These are phyloP conservation scores for Isoperla grammatica DNA, from an alignment of 2,888 invertebrate species.

Conservation along the genomic window DNA sequence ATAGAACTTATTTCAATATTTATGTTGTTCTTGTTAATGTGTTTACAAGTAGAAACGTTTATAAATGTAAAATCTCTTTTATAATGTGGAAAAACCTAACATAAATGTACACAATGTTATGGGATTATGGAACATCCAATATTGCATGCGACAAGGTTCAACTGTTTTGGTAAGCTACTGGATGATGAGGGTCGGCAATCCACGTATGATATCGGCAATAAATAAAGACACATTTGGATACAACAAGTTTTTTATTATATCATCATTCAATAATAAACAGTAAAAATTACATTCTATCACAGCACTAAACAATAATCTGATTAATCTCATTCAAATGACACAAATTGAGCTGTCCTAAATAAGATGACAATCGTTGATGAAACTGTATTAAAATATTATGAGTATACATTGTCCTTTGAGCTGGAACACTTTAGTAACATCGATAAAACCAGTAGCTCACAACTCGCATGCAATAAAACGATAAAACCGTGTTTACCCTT, in stretches of 20 bases:
- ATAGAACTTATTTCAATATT: no score
- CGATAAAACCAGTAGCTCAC: conserved; percentile 6
- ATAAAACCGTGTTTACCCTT: background rate
- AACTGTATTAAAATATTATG: conserved; percentile 30
- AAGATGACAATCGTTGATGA: conserved; percentile 4
- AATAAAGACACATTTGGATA: background rate
- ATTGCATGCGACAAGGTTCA: no score
- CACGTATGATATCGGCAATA: no score
- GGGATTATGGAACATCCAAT: no score
- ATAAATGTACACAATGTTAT: no score
- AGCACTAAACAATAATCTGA: conserved; percentile 29
- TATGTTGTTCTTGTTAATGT: no score
- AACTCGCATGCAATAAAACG: background rate
- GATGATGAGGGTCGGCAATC: no score
- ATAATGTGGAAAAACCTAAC: no score
- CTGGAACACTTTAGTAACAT: conserved; percentile 20
- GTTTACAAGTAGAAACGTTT: no score
- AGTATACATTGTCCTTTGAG: conserved; percentile 26
- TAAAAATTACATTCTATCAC: conserved; percentile 31
- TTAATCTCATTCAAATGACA: conserved; percentile 12
- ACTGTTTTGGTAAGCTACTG: no score
- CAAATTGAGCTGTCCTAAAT: conserved; percentile 23
- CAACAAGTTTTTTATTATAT: conserved; percentile 16
- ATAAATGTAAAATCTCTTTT: no score
- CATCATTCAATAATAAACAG: conserved; percentile 25